Evolutionary conservation across 2,113 vertebrate genomes (phyloP).

Genomic region (Malurus elegans): DNA sequence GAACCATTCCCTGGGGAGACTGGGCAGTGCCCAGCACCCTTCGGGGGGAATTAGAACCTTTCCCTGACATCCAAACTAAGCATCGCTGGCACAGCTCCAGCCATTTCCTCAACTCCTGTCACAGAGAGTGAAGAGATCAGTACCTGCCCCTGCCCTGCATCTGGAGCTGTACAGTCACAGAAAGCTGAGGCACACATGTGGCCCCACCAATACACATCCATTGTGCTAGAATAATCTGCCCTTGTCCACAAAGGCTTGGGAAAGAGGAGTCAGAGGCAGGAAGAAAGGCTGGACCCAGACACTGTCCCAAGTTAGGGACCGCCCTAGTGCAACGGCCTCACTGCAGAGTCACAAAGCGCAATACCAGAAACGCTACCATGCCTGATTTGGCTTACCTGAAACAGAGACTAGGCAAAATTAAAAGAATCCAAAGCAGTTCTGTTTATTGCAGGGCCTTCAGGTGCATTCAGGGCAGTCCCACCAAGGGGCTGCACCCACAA

Average conservation of each 20-base stretch:
- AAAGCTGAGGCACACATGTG: background rate
- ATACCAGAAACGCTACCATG: background rate
- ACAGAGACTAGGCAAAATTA: too few species aligned
- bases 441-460: too few species aligned
- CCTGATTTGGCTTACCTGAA: too few species aligned
- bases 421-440: too few species aligned
- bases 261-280: background rate
- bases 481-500: too few species aligned
- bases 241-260: background rate
- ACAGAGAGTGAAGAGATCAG: background rate
- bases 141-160: background rate
- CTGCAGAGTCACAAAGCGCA: background rate
- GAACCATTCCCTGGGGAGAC: background rate
- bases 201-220: fast-evolving
- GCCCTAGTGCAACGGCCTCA: background rate
- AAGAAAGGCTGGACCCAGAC: background rate
- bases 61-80: background rate
- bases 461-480: too few species aligned
- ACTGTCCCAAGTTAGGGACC: background rate
- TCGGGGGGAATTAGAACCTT: background rate
- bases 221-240: background rate
- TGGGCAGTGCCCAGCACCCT: background rate
- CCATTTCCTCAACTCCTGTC: background rate
- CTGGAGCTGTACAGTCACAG: background rate
- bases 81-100: background rate